Conservation (phyloP, 2,113 vertebrate species). For the Notothenia coriiceps region DNA sequence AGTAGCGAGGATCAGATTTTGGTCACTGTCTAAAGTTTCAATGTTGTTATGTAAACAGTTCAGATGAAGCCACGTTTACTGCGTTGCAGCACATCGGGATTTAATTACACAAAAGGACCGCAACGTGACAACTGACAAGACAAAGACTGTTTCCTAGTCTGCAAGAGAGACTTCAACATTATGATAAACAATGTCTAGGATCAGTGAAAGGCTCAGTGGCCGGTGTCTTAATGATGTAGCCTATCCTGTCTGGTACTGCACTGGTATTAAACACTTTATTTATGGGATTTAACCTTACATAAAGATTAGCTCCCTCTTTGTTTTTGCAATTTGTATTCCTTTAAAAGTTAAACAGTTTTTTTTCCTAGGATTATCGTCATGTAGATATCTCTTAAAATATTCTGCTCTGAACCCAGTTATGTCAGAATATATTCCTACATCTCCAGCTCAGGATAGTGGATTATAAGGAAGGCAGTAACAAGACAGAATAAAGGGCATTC, state of each 20-base stretch:
- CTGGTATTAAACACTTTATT: not conserved
- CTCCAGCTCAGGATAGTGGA: not conserved
- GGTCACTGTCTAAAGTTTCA: conserved; percentile 15
- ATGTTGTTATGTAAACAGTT: conserved; percentile 16
- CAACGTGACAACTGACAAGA: not conserved
- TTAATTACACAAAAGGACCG: not conserved
- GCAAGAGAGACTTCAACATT: not conserved
- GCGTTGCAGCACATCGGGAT: not conserved
- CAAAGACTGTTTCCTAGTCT: not conserved
- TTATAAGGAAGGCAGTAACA: not conserved
- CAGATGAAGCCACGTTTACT: not conserved
- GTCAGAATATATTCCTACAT: not conserved
- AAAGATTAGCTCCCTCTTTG: not conserved
- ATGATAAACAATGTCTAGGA: not conserved
- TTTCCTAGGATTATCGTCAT: not conserved
- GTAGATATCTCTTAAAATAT: not conserved
- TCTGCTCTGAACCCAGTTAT: not conserved
- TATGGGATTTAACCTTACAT: not conserved
- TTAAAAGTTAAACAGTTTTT: not conserved
- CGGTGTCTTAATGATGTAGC: not conserved
- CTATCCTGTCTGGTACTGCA: not conserved
- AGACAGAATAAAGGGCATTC: not conserved
- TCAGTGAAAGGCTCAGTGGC: not conserved
- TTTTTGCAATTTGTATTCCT: not conserved
- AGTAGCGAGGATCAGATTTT: not conserved